Conservation (phyloP, 2,113 vertebrate species). For the Pomatostomus ruficeps region DNA sequence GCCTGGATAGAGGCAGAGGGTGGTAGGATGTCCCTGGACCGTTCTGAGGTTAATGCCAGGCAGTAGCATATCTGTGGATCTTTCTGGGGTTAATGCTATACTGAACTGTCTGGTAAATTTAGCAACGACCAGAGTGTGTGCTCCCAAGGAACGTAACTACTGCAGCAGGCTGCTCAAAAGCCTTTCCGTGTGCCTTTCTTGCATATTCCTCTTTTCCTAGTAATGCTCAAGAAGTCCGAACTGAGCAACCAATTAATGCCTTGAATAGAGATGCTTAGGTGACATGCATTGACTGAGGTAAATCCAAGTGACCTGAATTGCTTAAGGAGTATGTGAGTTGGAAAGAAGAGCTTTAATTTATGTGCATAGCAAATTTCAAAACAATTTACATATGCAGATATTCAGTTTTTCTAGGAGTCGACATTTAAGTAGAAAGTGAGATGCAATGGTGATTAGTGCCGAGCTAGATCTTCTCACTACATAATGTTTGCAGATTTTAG, state of each 20-base stretch:
- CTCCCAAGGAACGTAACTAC: neutral
- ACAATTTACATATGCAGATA: neutral
- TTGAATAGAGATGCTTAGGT: neutral
- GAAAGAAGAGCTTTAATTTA: neutral
- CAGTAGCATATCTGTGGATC: neutral
- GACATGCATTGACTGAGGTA: neutral
- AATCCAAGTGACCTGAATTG: neutral
- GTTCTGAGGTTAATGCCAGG: neutral
- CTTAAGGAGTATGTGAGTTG: neutral
- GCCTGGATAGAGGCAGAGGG: neutral
- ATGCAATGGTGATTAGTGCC: neutral
- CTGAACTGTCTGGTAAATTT: no score
- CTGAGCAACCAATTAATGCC: neutral
- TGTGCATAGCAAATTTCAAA: neutral
- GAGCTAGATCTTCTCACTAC: neutral
- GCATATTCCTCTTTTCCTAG: neutral
- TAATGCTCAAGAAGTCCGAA: neutral
- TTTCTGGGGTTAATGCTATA: neutral
- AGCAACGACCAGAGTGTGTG: accelerated
- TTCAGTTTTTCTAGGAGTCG: neutral
- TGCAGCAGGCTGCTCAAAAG: neutral
- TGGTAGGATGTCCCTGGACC: neutral
- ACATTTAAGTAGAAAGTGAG: neutral
- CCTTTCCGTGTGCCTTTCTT: neutral
- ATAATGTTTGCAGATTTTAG: neutral